These are phyloP conservation scores for Falco cherrug DNA, from an alignment of 2,797 vertebrate species.

Conservation along the genomic window DNA sequence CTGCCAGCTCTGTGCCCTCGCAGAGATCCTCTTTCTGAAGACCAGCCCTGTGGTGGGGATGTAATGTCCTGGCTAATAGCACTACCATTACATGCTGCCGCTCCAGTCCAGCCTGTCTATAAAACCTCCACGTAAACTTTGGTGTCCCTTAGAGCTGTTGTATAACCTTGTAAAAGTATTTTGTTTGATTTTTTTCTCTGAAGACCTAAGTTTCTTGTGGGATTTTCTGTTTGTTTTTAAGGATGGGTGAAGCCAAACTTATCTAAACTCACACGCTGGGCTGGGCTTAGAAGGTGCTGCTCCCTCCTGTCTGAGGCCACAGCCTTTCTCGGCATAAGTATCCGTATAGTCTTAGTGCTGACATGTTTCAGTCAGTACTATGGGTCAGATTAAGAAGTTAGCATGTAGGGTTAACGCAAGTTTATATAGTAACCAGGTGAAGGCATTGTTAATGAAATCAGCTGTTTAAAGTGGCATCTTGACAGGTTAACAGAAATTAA, in stretches of 20 bases:
- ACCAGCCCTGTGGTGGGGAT: neutral
- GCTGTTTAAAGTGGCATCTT: neutral
- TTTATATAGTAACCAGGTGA: neutral
- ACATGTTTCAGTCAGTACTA: neutral
- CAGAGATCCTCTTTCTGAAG: neutral
- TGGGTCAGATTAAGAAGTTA: neutral
- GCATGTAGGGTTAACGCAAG: neutral
- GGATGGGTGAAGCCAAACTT: neutral
- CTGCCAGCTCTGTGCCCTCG: accelerated
- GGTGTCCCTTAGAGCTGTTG: neutral
- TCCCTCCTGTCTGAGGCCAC: neutral
- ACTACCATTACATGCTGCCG: neutral
- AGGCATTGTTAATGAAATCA: neutral
- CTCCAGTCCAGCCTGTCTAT: neutral
- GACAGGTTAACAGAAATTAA: neutral
- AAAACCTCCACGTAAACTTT: neutral
- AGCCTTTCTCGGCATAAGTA: neutral
- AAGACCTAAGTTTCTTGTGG: neutral
- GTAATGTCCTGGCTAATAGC: neutral
- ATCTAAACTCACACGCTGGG: neutral
- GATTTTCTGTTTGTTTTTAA: conserved; percentile 3
- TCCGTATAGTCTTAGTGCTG: neutral
- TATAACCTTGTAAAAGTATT: neutral
- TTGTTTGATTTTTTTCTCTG: neutral
- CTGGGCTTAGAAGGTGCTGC: neutral